phyloP scores from a whole-genome alignment of 2,888 invertebrate species.

The Dryomyza anilis region DNA sequence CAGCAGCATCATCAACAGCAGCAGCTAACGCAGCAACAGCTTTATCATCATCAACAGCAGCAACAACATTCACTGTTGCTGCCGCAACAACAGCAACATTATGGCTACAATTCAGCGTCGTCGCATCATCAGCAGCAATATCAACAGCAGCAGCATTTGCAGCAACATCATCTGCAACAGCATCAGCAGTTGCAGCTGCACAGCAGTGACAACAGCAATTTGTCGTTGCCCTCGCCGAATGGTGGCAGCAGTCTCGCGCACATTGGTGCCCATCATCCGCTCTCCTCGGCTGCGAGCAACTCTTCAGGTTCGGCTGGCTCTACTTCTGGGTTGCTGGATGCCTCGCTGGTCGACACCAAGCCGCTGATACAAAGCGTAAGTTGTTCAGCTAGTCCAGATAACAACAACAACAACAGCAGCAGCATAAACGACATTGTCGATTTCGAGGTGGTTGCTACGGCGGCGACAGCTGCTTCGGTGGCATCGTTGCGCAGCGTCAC shows the following conservation, averaged over 20 bases:
- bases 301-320: slow-evolving; percentile 67
- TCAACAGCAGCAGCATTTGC: slow-evolving; percentile 45
- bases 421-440: slow-evolving; percentile 30
- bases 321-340: slow-evolving; percentile 64
- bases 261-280: slow-evolving; percentile 46
- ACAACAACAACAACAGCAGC: slow-evolving; percentile 14
- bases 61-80: too few relatives aligned
- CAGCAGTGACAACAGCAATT: slow-evolving; percentile 67
- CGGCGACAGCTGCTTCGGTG: too few relatives aligned
- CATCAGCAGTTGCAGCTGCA: slow-evolving; percentile 42
- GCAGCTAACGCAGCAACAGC: slow-evolving; percentile 42
- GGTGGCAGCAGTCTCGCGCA: too few relatives aligned
- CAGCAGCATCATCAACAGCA: slow-evolving; percentile 37
- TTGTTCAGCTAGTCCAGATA: slow-evolving; percentile 53
- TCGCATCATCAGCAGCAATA: slow-evolving; percentile 40
- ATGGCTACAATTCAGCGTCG: slow-evolving; percentile 39
- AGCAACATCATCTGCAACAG: slow-evolving; percentile 37
- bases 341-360: slow-evolving; percentile 68
- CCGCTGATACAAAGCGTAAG: slow-evolving; percentile 82
- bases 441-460: too few relatives aligned
- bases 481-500: slow-evolving; percentile 41
- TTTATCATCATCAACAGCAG: slow-evolving; percentile 61
- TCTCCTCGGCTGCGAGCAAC: slow-evolving; percentile 51
- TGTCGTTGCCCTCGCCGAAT: slow-evolving; percentile 82
- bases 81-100: slow-evolving; percentile 43